phyloP scores from a whole-genome alignment of 1,140 invertebrate genomes.

The Zaprionus kolodkinae region DNA sequence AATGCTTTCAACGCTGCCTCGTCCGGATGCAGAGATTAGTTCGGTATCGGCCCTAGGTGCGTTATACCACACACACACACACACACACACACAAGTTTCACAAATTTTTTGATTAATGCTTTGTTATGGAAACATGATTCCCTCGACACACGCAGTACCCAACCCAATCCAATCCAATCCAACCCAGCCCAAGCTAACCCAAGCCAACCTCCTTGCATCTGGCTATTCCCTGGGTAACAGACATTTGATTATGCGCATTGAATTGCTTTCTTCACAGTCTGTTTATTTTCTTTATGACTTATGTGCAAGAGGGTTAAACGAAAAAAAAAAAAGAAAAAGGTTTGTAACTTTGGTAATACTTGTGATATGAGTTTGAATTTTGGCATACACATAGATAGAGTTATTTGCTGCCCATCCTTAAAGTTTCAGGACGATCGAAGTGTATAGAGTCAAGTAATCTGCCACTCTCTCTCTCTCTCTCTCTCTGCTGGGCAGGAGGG shows the following conservation, averaged over 20 bases:
- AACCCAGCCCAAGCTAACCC: background rate
- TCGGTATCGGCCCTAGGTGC: slow-evolving; percentile 11
- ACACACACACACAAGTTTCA: background rate
- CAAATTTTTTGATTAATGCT: slow-evolving; percentile 32
- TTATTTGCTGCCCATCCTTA: background rate
- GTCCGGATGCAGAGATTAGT: slow-evolving; percentile 54
- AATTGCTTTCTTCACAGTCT: slow-evolving; percentile 12
- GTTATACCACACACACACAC: background rate
- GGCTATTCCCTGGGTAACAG: slow-evolving; percentile 12
- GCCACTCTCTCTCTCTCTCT: no score
- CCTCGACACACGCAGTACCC: background rate
- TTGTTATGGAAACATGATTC: slow-evolving; percentile 13
- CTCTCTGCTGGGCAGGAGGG: no score
- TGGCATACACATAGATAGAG: background rate
- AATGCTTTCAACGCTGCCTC: slow-evolving; percentile 70
- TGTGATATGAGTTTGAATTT: background rate
- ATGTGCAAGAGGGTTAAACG: background rate
- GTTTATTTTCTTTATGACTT: slow-evolving; percentile 11
- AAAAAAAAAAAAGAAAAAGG: background rate
- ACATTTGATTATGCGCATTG: slow-evolving; percentile 12
- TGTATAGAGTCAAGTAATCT: background rate
- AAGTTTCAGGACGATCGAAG: background rate
- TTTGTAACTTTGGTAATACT: background rate
- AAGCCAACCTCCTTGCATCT: background rate
- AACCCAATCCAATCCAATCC: background rate